Evolutionary conservation across 1,140 invertebrate species (phyloP).

Genomic region (Spodoptera litura): DNA sequence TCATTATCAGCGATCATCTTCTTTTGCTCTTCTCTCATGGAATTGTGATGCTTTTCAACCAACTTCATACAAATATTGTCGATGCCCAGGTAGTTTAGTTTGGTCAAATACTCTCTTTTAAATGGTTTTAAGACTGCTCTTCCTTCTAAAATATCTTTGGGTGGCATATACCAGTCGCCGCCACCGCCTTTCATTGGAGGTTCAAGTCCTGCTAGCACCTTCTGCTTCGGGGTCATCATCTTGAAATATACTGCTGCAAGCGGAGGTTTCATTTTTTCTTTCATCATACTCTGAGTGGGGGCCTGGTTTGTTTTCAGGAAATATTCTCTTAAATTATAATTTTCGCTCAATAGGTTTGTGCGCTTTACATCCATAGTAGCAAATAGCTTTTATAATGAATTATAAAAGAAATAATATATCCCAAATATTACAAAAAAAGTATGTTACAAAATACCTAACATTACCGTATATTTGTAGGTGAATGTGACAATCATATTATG

Average conservation of each 20-base stretch:
- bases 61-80: conserved; percentile 65
- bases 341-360: conserved; percentile 57
- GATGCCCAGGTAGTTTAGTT: conserved; percentile 71
- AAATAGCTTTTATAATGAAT: background rate
- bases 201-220: conserved; percentile 73
- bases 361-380: background rate
- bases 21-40: conserved; percentile 63
- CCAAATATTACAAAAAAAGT: background rate
- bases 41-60: conserved; percentile 57
- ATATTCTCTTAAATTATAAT: conserved; percentile 75
- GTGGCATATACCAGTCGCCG: conserved; percentile 74
- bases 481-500: background rate
- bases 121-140: conserved; percentile 69
- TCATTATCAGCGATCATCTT: conserved; percentile 64
- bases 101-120: conserved; percentile 64
- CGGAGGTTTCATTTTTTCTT: conserved; percentile 67
- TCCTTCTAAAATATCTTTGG: conserved; percentile 67
- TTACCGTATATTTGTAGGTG: background rate
- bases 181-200: conserved; percentile 77
- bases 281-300: conserved; percentile 76
- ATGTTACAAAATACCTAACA: background rate
- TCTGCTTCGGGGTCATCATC: conserved; percentile 73
- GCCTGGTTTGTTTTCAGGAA: conserved; percentile 69
- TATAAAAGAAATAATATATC: conserved; percentile 11
- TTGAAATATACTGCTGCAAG: conserved; percentile 78